Evolutionary conservation across 2,113 vertebrate genomes (phyloP).

Genomic region (Mellivora capensis): DNA sequence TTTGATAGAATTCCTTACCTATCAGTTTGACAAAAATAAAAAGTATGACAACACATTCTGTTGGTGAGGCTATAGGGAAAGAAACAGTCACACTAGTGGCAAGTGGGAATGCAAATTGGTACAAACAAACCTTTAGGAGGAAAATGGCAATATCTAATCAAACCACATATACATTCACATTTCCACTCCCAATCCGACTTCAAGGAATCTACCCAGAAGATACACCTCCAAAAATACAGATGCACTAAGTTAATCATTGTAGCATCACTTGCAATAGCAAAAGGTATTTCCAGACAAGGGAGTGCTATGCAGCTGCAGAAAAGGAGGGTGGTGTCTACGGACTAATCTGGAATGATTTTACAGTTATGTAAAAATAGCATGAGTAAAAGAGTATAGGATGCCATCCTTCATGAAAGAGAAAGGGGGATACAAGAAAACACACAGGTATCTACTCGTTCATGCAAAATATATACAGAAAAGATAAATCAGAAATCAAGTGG

Average conservation of each 20-base stretch:
- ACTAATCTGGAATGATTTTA: neutral
- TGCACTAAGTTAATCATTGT: neutral
- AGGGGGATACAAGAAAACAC: neutral
- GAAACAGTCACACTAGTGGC: neutral
- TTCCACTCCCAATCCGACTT: neutral
- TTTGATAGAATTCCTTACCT: neutral
- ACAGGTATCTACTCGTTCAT: neutral
- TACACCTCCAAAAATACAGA: neutral
- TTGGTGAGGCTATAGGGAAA: neutral
- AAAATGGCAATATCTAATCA: neutral
- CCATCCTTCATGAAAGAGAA: neutral
- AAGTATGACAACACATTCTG: neutral
- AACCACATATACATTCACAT: neutral
- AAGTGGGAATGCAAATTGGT: neutral
- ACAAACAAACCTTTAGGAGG: neutral
- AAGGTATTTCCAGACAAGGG: neutral
- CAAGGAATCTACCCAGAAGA: neutral
- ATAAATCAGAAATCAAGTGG: neutral
- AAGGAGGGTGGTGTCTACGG: neutral
- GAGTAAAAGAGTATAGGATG: neutral
- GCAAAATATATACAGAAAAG: neutral
- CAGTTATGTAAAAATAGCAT: neutral
- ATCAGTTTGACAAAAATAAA: neutral
- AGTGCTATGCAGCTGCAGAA: neutral
- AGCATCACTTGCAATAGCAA: neutral